These are phyloP conservation scores for Naja naja DNA, from an alignment of 2,113 vertebrate species.

Conservation along the genomic window DNA sequence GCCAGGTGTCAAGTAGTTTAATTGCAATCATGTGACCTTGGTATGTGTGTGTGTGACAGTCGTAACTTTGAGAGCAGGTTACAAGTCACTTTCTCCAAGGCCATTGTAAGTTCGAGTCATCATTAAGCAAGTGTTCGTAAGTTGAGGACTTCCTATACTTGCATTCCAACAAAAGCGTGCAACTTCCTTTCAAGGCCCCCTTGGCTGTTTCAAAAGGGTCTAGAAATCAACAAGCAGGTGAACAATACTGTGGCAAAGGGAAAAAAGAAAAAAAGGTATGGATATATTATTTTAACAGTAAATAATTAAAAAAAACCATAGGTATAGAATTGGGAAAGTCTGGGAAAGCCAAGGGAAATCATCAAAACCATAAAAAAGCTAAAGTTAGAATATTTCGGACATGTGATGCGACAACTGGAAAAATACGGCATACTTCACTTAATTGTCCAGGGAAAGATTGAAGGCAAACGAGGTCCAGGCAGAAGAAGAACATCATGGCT, in stretches of 20 bases:
- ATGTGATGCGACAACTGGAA: too few relatives aligned
- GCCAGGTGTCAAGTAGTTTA: not conserved
- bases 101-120: not conserved
- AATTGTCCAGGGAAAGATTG: too few relatives aligned
- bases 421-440: too few relatives aligned
- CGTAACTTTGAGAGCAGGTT: not conserved
- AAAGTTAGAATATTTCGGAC: too few relatives aligned
- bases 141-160: not conserved
- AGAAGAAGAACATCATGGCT: too few relatives aligned
- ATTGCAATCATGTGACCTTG: not conserved
- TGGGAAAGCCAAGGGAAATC: too few relatives aligned
- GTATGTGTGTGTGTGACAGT: not conserved
- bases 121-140: not conserved
- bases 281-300: not conserved
- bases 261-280: not conserved
- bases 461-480: too few relatives aligned
- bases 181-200: not conserved
- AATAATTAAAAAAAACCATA: not conserved
- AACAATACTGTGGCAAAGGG: not conserved
- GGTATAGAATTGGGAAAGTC: too few relatives aligned
- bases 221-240: not conserved
- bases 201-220: not conserved
- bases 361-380: too few relatives aligned
- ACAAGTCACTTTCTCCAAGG: not conserved
- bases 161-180: not conserved